Evolutionary conservation across 2,888 invertebrate species (phyloP).

Genomic region (Lypha dubia): DNA sequence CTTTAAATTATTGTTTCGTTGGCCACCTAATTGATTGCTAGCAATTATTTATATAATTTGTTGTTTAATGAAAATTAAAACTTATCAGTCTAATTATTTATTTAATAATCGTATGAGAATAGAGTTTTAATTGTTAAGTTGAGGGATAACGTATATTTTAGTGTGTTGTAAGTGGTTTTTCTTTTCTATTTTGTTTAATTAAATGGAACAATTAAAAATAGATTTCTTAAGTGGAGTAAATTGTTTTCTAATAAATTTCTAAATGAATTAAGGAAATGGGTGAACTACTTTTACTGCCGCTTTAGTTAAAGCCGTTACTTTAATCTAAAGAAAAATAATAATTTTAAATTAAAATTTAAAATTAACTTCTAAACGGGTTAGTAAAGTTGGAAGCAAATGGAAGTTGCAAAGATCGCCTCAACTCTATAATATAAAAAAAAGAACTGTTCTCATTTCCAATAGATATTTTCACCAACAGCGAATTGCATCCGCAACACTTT

Average conservation of each 20-base stretch:
- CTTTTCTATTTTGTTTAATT: not conserved
- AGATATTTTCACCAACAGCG: too few relatives aligned
- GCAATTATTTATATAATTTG: not conserved
- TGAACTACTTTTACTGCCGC: too few relatives aligned
- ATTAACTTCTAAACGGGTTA: too few relatives aligned
- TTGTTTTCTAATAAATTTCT: not conserved
- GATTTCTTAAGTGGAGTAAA: not conserved
- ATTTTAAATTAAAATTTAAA: too few relatives aligned
- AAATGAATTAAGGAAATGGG: not conserved
- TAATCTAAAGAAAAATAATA: too few relatives aligned
- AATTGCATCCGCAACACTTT: too few relatives aligned
- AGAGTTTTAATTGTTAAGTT: not conserved
- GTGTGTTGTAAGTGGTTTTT: not conserved
- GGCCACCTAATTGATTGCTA: not conserved
- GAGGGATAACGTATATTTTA: not conserved
- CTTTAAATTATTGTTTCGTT: not conserved
- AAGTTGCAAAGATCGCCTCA: too few relatives aligned
- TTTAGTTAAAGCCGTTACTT: too few relatives aligned
- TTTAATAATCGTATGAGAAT: not conserved
- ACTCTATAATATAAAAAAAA: too few relatives aligned
- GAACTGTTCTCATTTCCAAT: too few relatives aligned
- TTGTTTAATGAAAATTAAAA: not conserved
- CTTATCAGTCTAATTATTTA: conserved; percentile 34
- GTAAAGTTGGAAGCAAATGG: too few relatives aligned
- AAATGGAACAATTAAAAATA: not conserved